These are phyloP conservation scores for Triops longicaudatus DNA, from an alignment of 1,140 invertebrate genomes.

Conservation along the genomic window DNA sequence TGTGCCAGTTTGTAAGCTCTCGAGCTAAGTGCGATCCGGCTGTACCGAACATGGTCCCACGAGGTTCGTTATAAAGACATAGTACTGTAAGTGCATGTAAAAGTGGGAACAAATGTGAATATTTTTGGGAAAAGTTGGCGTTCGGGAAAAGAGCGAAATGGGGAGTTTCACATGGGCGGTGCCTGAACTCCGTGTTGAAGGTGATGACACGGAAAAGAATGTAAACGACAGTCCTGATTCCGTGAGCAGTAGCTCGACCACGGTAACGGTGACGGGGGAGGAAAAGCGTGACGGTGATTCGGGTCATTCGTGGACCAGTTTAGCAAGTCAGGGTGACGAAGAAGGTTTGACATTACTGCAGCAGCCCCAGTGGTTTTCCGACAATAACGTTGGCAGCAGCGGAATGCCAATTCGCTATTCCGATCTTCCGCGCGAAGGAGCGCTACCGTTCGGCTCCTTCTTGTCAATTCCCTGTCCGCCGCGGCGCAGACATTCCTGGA, in stretches of 20 bases:
- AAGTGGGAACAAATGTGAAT: no score
- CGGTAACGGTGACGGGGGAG: neutral
- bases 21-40: no score
- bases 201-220: neutral
- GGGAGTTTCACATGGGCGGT: neutral
- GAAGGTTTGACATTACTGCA: neutral
- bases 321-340: constrained; percentile 4
- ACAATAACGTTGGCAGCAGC: neutral
- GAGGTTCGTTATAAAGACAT: no score
- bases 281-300: neutral
- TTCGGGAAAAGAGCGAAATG: no score
- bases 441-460: constrained; percentile 21
- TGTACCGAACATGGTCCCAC: no score
- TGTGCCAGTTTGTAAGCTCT: no score
- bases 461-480: constrained; percentile 22
- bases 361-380: neutral
- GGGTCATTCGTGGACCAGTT: neutral
- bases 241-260: neutral
- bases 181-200: neutral
- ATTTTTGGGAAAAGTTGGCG: no score
- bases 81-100: no score
- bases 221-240: neutral
- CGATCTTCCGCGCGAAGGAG: constrained; percentile 22
- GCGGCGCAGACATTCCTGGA: constrained; percentile 24
- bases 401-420: neutral